Evolutionary conservation across 2,113 vertebrate species (phyloP), one percentile per base, ranked within the genome.

Genomic region (Tringa solitaria): DNA sequence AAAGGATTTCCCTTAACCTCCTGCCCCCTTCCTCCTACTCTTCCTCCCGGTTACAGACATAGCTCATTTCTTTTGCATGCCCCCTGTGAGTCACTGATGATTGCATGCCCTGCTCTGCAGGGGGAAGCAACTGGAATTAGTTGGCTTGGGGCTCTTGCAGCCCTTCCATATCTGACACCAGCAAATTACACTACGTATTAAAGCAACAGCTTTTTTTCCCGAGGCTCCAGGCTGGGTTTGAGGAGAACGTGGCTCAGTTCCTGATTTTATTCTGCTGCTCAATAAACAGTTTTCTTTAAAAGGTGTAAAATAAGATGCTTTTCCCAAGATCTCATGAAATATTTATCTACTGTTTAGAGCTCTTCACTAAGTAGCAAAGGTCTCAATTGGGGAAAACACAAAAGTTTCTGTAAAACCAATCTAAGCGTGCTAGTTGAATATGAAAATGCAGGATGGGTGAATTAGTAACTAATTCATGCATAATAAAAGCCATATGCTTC

Each of bases 361-460:
- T 69, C 32, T 84, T 89, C 56, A 83, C 39, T 76, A 75, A 75
- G 39, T 74, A 88, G 54, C 24, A 72, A 63, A 93, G 35, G 46
- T 81, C 68, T 90, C 35, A 63, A 22, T 76, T 67, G 91, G 65
- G 51, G 17, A 89, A 90, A 87, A 78, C 60, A 54, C 30, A 75
- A 61, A 93, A 83, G 30, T 92, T 92, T 86, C 53, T 90, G 46
- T 65, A 93, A 97, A 93, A 85, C 54, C 10, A 90, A 63, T 77
- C 69, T 73, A 37, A 68, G 18, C 41, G 79, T 93, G 7, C 65
- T 72, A 63, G 51, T 37, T 69, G 39, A 83, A 54, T 94, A 83
- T 88, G 87, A 90, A 83, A 85, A 73, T 21, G 4, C 50, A 73
- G 32, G n/a, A 41, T 61, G 70, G 23, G 23, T 77, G 61, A 82